These are phyloP conservation scores for Eristalis pertinax DNA, from an alignment of 2,888 invertebrate genomes.

Conservation along the genomic window DNA sequence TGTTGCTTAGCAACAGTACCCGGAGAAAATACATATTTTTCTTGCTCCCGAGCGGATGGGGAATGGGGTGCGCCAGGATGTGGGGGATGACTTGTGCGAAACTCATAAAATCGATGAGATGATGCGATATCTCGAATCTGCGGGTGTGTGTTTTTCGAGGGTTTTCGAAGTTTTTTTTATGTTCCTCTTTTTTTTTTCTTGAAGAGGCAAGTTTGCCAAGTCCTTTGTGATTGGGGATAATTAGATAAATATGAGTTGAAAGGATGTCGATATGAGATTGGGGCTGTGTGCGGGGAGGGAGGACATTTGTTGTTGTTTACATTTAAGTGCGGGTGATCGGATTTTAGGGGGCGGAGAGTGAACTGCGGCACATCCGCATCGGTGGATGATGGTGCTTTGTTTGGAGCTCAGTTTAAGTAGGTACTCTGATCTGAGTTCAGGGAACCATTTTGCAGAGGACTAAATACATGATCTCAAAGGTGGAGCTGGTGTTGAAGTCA, in stretches of 20 bases:
- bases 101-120: constrained; percentile 62
- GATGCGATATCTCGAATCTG: constrained; percentile 10
- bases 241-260: background rate
- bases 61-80: background rate
- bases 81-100: constrained; percentile 33
- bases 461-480: too few relatives aligned
- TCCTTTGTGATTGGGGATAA: constrained; percentile 1
- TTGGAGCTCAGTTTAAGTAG: too few relatives aligned
- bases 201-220: background rate
- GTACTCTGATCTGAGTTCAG: too few relatives aligned
- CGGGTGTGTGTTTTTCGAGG: constrained; percentile 1
- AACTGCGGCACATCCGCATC: too few relatives aligned
- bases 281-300: background rate
- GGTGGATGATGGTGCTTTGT: too few relatives aligned
- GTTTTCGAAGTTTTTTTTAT: background rate
- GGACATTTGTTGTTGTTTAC: background rate
- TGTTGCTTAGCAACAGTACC: constrained; percentile 68
- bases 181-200: background rate
- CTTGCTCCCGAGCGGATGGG: background rate
- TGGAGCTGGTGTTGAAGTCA: too few relatives aligned
- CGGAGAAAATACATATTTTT: constrained; percentile 16
- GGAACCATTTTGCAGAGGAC: too few relatives aligned
- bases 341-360: background rate
- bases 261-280: background rate
- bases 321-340: background rate